These are phyloP conservation scores for Masnerella sp. DNA, from an alignment of 2,888 invertebrate species.

Conservation along the genomic window DNA sequence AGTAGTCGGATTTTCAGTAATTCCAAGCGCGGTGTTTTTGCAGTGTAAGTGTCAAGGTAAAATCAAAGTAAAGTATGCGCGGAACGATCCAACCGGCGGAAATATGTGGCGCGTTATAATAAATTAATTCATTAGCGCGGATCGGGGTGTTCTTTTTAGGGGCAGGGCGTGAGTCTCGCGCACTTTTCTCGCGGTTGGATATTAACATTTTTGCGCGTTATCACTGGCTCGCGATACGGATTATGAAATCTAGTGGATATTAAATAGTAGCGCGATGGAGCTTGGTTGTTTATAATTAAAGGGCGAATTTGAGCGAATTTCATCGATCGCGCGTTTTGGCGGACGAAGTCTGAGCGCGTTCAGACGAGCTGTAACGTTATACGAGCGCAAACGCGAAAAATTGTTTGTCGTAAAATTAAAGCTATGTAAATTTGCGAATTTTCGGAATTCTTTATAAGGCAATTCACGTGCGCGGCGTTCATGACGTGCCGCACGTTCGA, in stretches of 20 bases:
- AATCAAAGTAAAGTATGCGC: too few relatives aligned
- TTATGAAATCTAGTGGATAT: slow-evolving; percentile 31
- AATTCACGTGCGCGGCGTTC: slow-evolving; percentile 57
- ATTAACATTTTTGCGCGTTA: slow-evolving; percentile 38
- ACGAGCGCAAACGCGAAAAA: slow-evolving; percentile 31
- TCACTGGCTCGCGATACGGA: too few relatives aligned
- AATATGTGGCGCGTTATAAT: slow-evolving; percentile 29
- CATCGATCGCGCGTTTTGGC: slow-evolving; percentile 16
- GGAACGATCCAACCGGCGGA: too few relatives aligned
- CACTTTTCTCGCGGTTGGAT: slow-evolving; percentile 29
- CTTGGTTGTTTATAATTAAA: slow-evolving; percentile 19
- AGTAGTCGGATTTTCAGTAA: too few relatives aligned
- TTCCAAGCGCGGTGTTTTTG: too few relatives aligned
- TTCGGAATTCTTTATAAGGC: slow-evolving; percentile 49
- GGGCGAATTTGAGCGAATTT: slow-evolving; percentile 16
- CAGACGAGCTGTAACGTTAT: slow-evolving; percentile 26
- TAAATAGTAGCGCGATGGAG: slow-evolving; percentile 18
- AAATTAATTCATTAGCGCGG: slow-evolving; percentile 30
- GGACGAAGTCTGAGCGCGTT: background rate
- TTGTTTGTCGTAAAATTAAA: slow-evolving; percentile 55
- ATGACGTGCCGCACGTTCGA: slow-evolving; percentile 53
- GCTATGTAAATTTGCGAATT: slow-evolving; percentile 55
- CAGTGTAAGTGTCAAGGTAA: too few relatives aligned
- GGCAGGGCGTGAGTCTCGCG: slow-evolving; percentile 13
- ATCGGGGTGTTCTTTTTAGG: background rate